Evolutionary conservation across 2,888 invertebrate species (phyloP).

Genomic region (Tolmerus cingulatus): DNA sequence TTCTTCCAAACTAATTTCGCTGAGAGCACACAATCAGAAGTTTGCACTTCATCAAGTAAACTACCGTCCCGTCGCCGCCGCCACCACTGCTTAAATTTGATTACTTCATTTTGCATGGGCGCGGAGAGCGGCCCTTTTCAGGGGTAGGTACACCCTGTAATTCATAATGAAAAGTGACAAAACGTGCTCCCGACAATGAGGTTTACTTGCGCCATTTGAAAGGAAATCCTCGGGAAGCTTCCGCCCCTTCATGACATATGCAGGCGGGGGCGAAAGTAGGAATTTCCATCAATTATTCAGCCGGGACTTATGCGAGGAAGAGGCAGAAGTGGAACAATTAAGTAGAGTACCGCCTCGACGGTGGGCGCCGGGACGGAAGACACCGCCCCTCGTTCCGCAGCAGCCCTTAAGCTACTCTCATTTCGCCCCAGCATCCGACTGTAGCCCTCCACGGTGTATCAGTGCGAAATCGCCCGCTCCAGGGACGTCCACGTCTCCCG

Average conservation of each 20-base stretch:
- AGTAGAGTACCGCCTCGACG: conserved; percentile 20
- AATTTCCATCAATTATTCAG: conserved; percentile 31
- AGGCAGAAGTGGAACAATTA: conserved; percentile 27
- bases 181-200: conserved; percentile 23
- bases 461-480: not conserved
- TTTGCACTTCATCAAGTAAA: conserved; percentile 30
- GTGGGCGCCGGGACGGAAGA: not conserved
- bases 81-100: not conserved
- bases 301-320: conserved; percentile 9
- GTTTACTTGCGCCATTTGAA: conserved; percentile 29
- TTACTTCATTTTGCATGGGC: conserved; percentile 15
- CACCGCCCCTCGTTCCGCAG: not conserved
- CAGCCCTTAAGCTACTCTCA: not conserved
- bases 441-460: not conserved
- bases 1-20: not conserved
- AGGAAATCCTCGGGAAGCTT: conserved; percentile 23
- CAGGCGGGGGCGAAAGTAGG: conserved; percentile 2
- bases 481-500: not conserved
- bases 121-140: not conserved
- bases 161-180: conserved; percentile 33
- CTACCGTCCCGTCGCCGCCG: not conserved
- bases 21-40: conserved; percentile 14
- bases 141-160: not conserved
- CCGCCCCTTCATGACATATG: conserved; percentile 20
- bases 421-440: not conserved